Percentiles rank a stretch among this genome's conserved stretches.
phyloP scores from a whole-genome alignment of 2,797 vertebrate species.

The Astyanax mexicanus region DNA sequence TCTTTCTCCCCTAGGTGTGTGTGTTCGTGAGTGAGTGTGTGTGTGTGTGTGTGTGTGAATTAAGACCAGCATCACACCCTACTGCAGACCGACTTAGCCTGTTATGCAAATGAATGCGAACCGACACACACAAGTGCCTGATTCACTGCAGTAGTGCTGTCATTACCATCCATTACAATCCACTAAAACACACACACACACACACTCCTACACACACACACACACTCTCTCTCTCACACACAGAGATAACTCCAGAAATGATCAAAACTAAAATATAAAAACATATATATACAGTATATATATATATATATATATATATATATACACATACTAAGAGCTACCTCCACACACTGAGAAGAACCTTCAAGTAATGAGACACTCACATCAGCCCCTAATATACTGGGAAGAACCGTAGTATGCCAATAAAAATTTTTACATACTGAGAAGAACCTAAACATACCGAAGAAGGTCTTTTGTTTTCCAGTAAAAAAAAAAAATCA shows the following conservation, averaged over 20 bases:
- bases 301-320: too few species aligned
- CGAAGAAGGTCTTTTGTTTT: too few species aligned
- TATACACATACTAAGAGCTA: too few species aligned
- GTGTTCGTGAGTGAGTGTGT: not conserved
- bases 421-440: too few species aligned
- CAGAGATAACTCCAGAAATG: too few species aligned
- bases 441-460: too few species aligned
- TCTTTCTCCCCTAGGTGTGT: slow-evolving; percentile 22
- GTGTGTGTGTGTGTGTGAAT: not conserved
- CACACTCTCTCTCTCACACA: too few species aligned
- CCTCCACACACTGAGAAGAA: not conserved
- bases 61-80: slow-evolving; percentile 31
- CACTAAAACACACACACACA: slow-evolving; percentile 6
- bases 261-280: too few species aligned
- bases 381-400: not conserved
- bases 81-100: slow-evolving; percentile 32
- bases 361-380: not conserved
- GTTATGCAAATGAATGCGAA: slow-evolving; percentile 39
- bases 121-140: not conserved
- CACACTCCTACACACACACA: not conserved
- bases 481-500: too few species aligned
- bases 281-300: too few species aligned
- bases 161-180: not conserved
- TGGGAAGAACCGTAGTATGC: not conserved
- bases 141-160: slow-evolving; percentile 17